Evolutionary conservation across 2,888 invertebrate species (phyloP).

Genomic region (Xanthia icteritia): DNA sequence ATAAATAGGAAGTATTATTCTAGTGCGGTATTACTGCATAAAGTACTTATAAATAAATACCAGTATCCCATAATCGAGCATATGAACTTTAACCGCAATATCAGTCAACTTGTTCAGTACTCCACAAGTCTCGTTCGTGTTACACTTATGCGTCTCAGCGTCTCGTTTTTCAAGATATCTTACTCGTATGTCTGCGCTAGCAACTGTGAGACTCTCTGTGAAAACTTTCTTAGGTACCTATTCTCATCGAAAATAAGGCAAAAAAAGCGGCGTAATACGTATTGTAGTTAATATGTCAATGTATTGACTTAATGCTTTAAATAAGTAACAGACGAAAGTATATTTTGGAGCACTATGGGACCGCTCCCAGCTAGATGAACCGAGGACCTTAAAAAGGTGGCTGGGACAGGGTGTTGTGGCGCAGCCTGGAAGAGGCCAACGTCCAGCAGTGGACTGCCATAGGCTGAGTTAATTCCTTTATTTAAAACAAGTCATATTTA

Average conservation of each 20-base stretch:
- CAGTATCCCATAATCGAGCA: background rate
- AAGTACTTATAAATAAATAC: background rate
- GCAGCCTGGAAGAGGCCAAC: background rate
- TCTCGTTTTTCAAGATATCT: slow-evolving; percentile 51
- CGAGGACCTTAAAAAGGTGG: background rate
- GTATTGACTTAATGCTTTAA: background rate
- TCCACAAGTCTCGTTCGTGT: slow-evolving; percentile 31
- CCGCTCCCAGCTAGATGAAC: background rate
- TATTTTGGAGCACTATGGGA: background rate
- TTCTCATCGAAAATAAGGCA: slow-evolving; percentile 5
- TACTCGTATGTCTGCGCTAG: slow-evolving; percentile 2
- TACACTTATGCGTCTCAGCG: slow-evolving; percentile 41
- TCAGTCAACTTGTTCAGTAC: slow-evolving; percentile 16
- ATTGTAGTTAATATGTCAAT: background rate
- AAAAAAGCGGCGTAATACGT: background rate
- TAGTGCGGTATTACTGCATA: background rate
- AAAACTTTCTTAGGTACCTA: slow-evolving; percentile 26
- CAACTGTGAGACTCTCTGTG: slow-evolving; percentile 6
- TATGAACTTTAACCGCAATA: slow-evolving; percentile 17
- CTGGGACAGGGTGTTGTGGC: background rate
- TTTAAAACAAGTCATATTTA: background rate
- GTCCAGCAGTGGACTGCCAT: background rate
- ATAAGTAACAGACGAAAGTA: background rate
- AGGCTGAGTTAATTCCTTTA: background rate
- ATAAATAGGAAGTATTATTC: background rate